Percentiles rank a stretch among this genome's conserved stretches.
Evolutionary conservation across 30 jellyfish, hydroid and myxozoan species (phyloP).

Genomic region (Sanderia malayensis): DNA sequence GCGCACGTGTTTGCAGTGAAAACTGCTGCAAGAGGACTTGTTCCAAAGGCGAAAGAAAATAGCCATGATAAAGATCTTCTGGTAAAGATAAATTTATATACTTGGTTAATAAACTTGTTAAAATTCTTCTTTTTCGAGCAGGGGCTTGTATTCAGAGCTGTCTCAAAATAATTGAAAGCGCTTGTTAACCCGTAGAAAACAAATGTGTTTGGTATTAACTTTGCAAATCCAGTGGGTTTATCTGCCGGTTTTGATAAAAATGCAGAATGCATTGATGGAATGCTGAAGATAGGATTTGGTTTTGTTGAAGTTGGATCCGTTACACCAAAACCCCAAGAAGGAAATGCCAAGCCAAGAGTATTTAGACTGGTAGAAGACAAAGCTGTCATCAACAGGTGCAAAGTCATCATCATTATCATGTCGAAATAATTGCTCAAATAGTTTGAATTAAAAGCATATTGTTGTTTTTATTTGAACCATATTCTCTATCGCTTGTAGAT

Average conservation of each 20-base stretch:
- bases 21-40: constrained; percentile 59
- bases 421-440: no score
- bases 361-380: constrained; percentile 76
- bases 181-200: constrained; percentile 35
- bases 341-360: constrained; percentile 92
- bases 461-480: no score
- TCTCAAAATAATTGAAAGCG: background rate
- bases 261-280: constrained; percentile 87
- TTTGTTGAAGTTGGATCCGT: constrained; percentile 97
- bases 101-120: background rate
- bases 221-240: constrained; percentile 86
- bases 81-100: constrained; percentile 31
- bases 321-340: constrained; percentile 92
- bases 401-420: no score
- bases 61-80: constrained; percentile 47
- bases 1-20: constrained; percentile 91
- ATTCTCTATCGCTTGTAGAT: constrained; percentile 44
- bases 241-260: constrained; percentile 98
- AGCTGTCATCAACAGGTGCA: constrained; percentile 83
- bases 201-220: constrained; percentile 54
- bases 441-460: no score
- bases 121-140: background rate
- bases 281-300: constrained; percentile 88
- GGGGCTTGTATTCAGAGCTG: background rate
- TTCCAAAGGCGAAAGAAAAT: constrained; percentile 46